Evolutionary conservation across 1,140 invertebrate genomes (phyloP).

Genomic region (Acromyrmex heyeri): DNA sequence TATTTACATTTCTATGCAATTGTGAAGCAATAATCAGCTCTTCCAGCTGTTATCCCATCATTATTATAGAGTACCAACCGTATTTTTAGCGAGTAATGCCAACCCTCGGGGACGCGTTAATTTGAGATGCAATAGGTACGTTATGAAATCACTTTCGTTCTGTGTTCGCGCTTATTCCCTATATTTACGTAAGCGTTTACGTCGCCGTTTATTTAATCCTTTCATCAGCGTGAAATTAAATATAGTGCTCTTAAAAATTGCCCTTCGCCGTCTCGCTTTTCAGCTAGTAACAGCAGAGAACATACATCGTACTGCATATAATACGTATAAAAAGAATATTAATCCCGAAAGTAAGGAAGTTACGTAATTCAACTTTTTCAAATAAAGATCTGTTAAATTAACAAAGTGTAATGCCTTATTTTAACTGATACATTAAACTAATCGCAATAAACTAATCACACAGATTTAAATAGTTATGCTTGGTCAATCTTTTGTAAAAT

Average conservation of each 20-base stretch:
- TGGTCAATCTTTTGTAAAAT: too few relatives aligned
- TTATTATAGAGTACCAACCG: not conserved
- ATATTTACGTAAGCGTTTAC: constrained; percentile 32
- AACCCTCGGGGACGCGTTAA: constrained; percentile 1
- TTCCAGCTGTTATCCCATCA: not conserved
- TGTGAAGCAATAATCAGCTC: not conserved
- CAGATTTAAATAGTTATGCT: too few relatives aligned
- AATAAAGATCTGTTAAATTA: not conserved
- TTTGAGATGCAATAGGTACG: not conserved
- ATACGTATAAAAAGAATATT: not conserved
- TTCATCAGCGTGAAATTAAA: constrained; percentile 10
- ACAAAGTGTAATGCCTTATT: too few relatives aligned
- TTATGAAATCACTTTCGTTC: constrained; percentile 34
- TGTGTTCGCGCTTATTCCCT: not conserved
- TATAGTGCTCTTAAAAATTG: not conserved
- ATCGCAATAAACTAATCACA: too few relatives aligned
- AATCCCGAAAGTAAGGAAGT: not conserved
- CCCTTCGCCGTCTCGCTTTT: not conserved
- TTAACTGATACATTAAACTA: too few relatives aligned
- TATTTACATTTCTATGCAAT: not conserved
- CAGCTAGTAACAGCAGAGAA: not conserved
- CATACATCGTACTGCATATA: not conserved
- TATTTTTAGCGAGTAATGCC: constrained; percentile 34
- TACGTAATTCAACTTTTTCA: not conserved
- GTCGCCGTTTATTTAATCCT: constrained; percentile 31